A percentile compares a stretch with the other conserved stretches of the same genome.
These are phyloP conservation scores for Pteropus alecto DNA, from an alignment of 2,113 vertebrate species.

Conservation along the genomic window DNA sequence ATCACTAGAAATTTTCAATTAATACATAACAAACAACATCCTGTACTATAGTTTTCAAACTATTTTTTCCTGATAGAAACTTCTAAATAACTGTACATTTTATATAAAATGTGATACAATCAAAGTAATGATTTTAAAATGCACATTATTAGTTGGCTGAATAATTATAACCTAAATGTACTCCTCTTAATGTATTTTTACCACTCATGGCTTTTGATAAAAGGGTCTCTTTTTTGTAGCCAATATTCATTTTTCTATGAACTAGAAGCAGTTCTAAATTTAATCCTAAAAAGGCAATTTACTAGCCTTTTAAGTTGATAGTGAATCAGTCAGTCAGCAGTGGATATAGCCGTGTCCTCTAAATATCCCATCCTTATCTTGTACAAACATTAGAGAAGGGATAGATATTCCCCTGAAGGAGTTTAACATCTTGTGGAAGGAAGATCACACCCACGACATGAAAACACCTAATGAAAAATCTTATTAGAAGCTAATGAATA, in stretches of 20 bases:
- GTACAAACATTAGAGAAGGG: neutral
- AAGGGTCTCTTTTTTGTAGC: neutral
- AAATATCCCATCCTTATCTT: neutral
- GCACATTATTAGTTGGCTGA: neutral
- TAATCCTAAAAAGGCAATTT: neutral
- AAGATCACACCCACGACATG: neutral
- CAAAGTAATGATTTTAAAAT: constrained; percentile 1
- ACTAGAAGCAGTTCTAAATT: neutral
- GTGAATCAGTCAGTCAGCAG: neutral
- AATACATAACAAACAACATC: neutral
- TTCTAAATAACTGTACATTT: neutral
- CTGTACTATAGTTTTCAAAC: neutral
- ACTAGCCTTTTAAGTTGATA: neutral
- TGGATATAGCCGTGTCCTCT: neutral
- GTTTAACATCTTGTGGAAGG: neutral
- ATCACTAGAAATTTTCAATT: neutral
- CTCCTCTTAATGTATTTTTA: neutral
- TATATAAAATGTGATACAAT: neutral
- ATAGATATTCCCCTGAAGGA: neutral
- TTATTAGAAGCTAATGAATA: neutral
- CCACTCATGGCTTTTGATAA: neutral
- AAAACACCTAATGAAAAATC: neutral
- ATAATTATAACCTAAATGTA: constrained; percentile 18
- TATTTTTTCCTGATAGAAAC: neutral
- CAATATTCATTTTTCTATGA: neutral